Evolutionary conservation across 2,888 invertebrate species (phyloP), one percentile per base, ranked within the genome.

Genomic region (Therioaphis trifolii): DNA sequence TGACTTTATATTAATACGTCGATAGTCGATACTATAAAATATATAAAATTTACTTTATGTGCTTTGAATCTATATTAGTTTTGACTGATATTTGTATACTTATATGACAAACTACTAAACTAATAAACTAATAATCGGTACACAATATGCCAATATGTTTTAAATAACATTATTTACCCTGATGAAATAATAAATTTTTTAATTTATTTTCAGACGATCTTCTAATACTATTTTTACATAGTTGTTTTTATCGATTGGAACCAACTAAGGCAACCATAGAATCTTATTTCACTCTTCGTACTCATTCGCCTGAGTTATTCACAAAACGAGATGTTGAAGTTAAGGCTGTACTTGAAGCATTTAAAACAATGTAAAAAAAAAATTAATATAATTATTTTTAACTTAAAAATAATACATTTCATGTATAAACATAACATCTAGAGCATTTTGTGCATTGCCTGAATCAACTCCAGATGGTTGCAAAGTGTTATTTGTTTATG

Each of bases 251-350:
- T 58, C 80, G 84, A 29, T 69, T 86, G 52, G 86, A 86, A 76
- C 69, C 78, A 15, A 85, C 85, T 12, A 86, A 86, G 84, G 29
- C 27, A 14, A 85, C 85, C 0, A 85, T 86, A 14, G 86, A 86
- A 58, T 84, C 84, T 18, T 85, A 84, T 78, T 86, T 85, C 58
- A 86, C 85, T 3, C 80, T 86, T n/a, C 78, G 85, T n/a, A 85
- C 86, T 14, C 76, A 84, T 29, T 84, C 85, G 12, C 84, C 85
- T 1, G 85, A 85, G 63, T 79, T 85, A 52, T 86, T 86, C 49
- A 82, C 84, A 4, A 84, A 86, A 61, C 75, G 86, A 18, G 84
- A 85, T 78, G 63, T 66, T 12, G 55, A 74, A 18, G 27, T 52
- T 27, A 80, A 77, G 46, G 46, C 74, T 29, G 72, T 85, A n/a